phyloP scores from a whole-genome alignment of 2,888 invertebrate genomes.

The Notodonta ziczac region DNA sequence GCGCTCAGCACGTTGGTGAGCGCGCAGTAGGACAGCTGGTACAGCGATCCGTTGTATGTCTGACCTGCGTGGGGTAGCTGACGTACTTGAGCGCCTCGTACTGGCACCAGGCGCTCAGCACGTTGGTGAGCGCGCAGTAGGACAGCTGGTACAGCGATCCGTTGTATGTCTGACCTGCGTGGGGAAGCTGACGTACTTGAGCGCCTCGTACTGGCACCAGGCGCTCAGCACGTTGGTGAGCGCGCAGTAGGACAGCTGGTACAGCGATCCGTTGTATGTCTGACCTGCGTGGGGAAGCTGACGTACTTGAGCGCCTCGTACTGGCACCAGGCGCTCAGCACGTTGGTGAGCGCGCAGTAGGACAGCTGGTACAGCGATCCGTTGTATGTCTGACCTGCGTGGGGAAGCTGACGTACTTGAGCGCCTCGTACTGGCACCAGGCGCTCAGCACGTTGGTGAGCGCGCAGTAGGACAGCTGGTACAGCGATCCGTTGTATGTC shows the following conservation, averaged over 20 bases:
- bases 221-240: constrained; percentile 99
- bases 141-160: constrained; percentile 94
- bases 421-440: constrained; percentile 99
- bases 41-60: constrained; percentile 85
- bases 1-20: constrained; percentile 99
- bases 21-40: constrained; percentile 97
- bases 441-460: constrained; percentile 99
- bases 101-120: constrained; percentile 99
- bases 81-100: constrained; percentile 99
- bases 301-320: constrained; percentile 99
- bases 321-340: constrained; percentile 99
- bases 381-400: constrained; percentile 88
- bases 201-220: constrained; percentile 99
- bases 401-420: constrained; percentile 99
- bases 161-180: constrained; percentile 88
- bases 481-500: constrained; percentile 82
- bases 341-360: constrained; percentile 98
- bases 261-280: constrained; percentile 52
- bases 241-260: constrained; percentile 97
- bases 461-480: constrained; percentile 97
- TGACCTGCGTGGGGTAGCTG: constrained; percentile 97
- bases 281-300: constrained; percentile 97
- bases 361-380: constrained; percentile 97
- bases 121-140: constrained; percentile 98
- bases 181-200: constrained; percentile 99